Evolutionary conservation across 2,797 vertebrate genomes (phyloP).

Genomic region (Betta splendens): DNA sequence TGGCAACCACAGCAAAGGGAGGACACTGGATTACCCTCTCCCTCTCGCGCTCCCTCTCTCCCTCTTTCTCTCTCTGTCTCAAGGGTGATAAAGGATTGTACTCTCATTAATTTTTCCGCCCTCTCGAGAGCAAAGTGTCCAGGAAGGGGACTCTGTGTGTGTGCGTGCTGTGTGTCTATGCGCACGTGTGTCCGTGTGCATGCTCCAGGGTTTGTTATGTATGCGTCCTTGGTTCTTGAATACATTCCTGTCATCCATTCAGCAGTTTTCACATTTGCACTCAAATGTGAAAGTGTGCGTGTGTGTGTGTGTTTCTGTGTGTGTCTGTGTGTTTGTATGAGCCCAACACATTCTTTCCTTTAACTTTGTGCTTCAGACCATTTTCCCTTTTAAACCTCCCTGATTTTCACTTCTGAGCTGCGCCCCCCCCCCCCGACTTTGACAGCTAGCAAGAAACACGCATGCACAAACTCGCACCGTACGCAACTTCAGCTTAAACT

Average conservation of each 20-base stretch:
- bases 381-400: slow-evolving; percentile 36
- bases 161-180: slow-evolving; percentile 16
- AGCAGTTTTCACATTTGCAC: slow-evolving; percentile 54
- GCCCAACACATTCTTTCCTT: slow-evolving; percentile 42
- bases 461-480: slow-evolving; percentile 37
- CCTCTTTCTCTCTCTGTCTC: slow-evolving; percentile 63
- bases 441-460: slow-evolving; percentile 49
- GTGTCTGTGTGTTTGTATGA: slow-evolving; percentile 32
- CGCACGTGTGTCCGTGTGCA: slow-evolving; percentile 40
- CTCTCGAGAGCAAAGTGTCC: slow-evolving; percentile 78
- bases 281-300: slow-evolving; percentile 26
- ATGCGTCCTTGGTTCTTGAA: slow-evolving; percentile 71
- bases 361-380: slow-evolving; percentile 45
- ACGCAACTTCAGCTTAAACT: slow-evolving; percentile 37
- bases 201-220: slow-evolving; percentile 67
- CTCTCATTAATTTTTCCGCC: slow-evolving; percentile 80
- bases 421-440: slow-evolving; percentile 38
- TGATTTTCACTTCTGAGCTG: slow-evolving; percentile 34
- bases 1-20: slow-evolving; percentile 78
- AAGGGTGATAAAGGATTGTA: slow-evolving; percentile 81
- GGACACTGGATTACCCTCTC: slow-evolving; percentile 76
- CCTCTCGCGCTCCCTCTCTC: slow-evolving; percentile 26
- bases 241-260: slow-evolving; percentile 65
- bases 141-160: slow-evolving; percentile 60
- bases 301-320: slow-evolving; percentile 5